Evolutionary conservation across 2,888 invertebrate genomes (phyloP), one percentile per base, ranked within the genome.

Genomic region (Taphrorychus bicolor): DNA sequence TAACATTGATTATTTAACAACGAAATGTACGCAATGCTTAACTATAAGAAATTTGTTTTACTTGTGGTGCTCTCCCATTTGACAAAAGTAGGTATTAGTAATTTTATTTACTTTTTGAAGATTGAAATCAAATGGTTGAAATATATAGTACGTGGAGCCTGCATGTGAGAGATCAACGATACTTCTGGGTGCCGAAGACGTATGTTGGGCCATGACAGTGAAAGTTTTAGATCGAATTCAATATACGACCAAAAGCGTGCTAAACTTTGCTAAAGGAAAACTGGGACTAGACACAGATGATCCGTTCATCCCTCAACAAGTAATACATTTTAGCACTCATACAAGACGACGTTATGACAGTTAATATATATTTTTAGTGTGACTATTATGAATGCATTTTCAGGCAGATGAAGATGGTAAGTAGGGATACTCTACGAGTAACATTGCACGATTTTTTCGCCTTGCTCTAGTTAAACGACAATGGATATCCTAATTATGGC

Each of bases 241-340:
- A 57, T 74, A 78, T 59, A 74, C 73, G n/a, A 77, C 78, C 0
- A 75, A 77, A 64, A 75, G 69, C 45, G 72, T 79, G n/a, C 57
- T 79, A 7, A 79, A 79, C 71, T 77, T 79, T 66, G 79, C 78
- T 1, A 78, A 76, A 66, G 76, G 76, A 54, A 78, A 74, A 60
- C 62, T 78, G 24, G 77, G 77, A 58, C 71, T 76, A 22, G 73
- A 71, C 24, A 65, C 69, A 7, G 74, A 75, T 5, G 75, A 77
- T 54, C 69, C 66, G 32, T 70, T 72, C 53, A 70, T 74, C 60
- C 76, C 76, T n/a, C 76, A 77, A 70, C 77, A 77, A 71, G 78
- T 78, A 68, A 61, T 24, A 54, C 16, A 4, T 51, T 5, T 51
- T 51, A 17, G 51, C 45, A 45, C 32, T 32, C 5, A 32, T 14